Evolutionary conservation across 2,888 invertebrate species (phyloP).

Genomic region (Athripsodes cinereus): DNA sequence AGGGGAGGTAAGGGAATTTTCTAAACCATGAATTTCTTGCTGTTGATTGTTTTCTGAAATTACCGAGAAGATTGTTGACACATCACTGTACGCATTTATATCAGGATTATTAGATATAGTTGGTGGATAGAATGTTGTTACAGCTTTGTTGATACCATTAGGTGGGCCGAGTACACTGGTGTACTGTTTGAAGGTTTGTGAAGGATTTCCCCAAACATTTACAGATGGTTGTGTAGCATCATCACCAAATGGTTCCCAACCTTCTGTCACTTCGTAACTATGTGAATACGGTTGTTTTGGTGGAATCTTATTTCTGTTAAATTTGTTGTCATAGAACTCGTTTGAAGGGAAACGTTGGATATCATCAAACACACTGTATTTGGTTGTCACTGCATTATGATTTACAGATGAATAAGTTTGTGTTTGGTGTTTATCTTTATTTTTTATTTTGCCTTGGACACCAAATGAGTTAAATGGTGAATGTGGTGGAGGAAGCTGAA

Average conservation of each 20-base stretch:
- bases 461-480: slow-evolving; percentile 28
- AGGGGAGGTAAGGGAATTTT: slow-evolving; percentile 20
- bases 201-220: slow-evolving; percentile 39
- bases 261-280: slow-evolving; percentile 46
- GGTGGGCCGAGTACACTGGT: slow-evolving; percentile 35
- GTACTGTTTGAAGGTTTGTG: slow-evolving; percentile 34
- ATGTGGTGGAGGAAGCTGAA: slow-evolving; percentile 36
- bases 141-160: slow-evolving; percentile 40
- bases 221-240: slow-evolving; percentile 37
- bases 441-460: slow-evolving; percentile 10
- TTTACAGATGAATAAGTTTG: slow-evolving; percentile 13
- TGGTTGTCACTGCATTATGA: slow-evolving; percentile 25
- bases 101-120: slow-evolving; percentile 9
- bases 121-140: slow-evolving; percentile 34
- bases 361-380: slow-evolving; percentile 36
- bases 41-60: slow-evolving; percentile 21
- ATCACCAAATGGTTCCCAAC: slow-evolving; percentile 36
- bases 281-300: slow-evolving; percentile 31
- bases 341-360: slow-evolving; percentile 33
- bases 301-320: slow-evolving; percentile 28
- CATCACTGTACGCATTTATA: slow-evolving; percentile 8
- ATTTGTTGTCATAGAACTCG: slow-evolving; percentile 21
- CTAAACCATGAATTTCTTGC: slow-evolving; percentile 17
- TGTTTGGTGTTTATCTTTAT: slow-evolving; percentile 18
- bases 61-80: slow-evolving; percentile 23